Conservation (phyloP, 2,797 vertebrate genomes). For the Hoplostethus mediterraneus region DNA sequence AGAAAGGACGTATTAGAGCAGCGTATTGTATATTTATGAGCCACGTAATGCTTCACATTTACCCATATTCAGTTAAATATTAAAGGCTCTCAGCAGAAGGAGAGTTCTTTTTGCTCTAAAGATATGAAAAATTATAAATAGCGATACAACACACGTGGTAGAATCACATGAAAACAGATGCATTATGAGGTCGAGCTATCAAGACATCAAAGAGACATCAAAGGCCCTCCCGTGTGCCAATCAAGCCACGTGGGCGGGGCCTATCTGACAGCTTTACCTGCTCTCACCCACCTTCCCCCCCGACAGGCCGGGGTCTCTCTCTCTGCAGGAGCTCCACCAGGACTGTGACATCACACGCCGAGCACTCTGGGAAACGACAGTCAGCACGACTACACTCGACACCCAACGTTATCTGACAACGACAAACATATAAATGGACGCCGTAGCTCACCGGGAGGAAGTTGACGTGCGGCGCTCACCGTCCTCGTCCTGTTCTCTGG, state of each 20-base stretch:
- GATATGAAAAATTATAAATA: background rate
- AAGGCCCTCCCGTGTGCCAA: no score
- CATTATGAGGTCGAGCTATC: background rate
- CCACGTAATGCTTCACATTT: conserved; percentile 66
- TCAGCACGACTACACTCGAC: background rate
- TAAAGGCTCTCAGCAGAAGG: conserved; percentile 45
- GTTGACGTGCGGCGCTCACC: conserved; percentile 16
- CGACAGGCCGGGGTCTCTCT: no score
- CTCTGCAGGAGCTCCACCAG: no score
- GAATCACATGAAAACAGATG: background rate
- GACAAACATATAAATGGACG: conserved; percentile 9
- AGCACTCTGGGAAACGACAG: no score
- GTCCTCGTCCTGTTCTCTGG: conserved; percentile 11
- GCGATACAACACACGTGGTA: background rate
- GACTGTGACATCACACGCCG: no score
- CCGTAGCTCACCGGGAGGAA: background rate
- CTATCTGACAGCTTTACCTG: no score
- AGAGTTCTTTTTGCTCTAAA: conserved; percentile 1
- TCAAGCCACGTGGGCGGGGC: no score
- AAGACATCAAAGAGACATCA: background rate
- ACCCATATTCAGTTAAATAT: conserved; percentile 72
- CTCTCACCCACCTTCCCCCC: no score
- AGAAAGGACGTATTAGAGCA: conserved; percentile 50
- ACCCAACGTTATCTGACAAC: conserved; percentile 13
- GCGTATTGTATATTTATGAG: conserved; percentile 70